These are phyloP conservation scores for Ladona fulva DNA, from an alignment of 1,140 invertebrate genomes.

Conservation along the genomic window DNA sequence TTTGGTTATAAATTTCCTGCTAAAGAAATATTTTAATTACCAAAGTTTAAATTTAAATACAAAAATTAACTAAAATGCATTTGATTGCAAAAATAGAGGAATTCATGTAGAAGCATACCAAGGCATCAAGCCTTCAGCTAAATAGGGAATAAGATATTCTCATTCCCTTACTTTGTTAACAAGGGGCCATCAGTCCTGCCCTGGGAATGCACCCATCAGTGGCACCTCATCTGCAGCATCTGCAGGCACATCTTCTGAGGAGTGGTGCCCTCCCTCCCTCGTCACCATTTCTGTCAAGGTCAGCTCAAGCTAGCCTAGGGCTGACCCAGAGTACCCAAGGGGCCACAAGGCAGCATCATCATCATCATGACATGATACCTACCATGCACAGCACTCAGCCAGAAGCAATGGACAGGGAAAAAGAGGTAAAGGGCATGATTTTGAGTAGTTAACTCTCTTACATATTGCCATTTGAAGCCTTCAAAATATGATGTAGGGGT, in stretches of 20 bases:
- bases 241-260: slow-evolving; percentile 64
- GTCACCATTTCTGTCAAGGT: slow-evolving; percentile 37
- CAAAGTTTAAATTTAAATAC: no score
- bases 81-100: no score
- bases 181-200: slow-evolving; percentile 51
- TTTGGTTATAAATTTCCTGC: no score
- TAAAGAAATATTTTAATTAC: no score
- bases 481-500: not conserved
- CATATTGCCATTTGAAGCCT: not conserved
- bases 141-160: not conserved
- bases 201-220: slow-evolving; percentile 55
- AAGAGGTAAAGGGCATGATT: not conserved
- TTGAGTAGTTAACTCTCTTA: not conserved
- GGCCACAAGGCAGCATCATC: not conserved
- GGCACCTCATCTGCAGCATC: slow-evolving; percentile 60
- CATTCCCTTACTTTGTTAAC: not conserved
- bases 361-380: not conserved
- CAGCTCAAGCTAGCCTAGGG: slow-evolving; percentile 33
- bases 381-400: not conserved
- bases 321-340: not conserved
- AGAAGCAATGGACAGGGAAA: not conserved
- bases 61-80: no score
- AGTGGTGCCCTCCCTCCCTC: slow-evolving; percentile 36
- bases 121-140: no score
- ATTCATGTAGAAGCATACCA: no score